These are phyloP conservation scores for Semicossyphus pulcher DNA, from an alignment of 2,113 vertebrate species.

Conservation along the genomic window DNA sequence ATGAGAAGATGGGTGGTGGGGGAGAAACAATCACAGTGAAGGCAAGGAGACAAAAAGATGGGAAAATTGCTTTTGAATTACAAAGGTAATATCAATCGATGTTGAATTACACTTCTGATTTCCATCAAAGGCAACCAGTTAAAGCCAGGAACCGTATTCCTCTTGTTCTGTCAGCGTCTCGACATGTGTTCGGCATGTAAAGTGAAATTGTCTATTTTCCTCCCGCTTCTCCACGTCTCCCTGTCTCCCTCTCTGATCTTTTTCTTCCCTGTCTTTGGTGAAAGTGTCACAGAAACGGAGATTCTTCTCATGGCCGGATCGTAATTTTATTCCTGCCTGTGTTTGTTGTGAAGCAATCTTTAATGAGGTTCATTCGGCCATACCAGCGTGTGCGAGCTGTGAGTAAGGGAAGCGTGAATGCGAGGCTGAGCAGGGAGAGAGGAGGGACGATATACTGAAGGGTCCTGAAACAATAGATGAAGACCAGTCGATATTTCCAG, in stretches of 20 bases:
- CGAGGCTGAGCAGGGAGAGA: background rate
- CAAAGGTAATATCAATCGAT: slow-evolving; percentile 77
- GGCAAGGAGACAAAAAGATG: slow-evolving; percentile 24
- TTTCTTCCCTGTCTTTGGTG: slow-evolving; percentile 21
- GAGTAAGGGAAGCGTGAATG: background rate
- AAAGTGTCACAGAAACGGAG: slow-evolving; percentile 34
- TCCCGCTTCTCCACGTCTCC: background rate
- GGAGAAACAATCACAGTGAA: slow-evolving; percentile 40
- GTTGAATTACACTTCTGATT: slow-evolving; percentile 72
- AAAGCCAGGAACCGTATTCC: slow-evolving; percentile 50
- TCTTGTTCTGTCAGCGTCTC: slow-evolving; percentile 47
- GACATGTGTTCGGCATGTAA: slow-evolving; percentile 63
- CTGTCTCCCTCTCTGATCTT: background rate
- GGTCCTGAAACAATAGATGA: slow-evolving; percentile 2
- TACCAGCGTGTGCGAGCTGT: background rate
- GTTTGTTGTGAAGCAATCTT: slow-evolving; percentile 54
- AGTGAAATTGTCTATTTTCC: slow-evolving; percentile 41
- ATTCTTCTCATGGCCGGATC: slow-evolving; percentile 45
- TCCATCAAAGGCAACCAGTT: slow-evolving; percentile 71
- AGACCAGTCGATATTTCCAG: background rate
- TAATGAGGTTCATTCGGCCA: slow-evolving; percentile 58
- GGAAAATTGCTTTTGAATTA: slow-evolving; percentile 77
- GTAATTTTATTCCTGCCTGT: slow-evolving; percentile 36
- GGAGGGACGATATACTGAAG: slow-evolving; percentile 3
- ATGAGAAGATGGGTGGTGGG: slow-evolving; percentile 37